A percentile compares a stretch with the other conserved stretches of the same genome.
These are phyloP conservation scores for Lamellibrachia columna DNA, from an alignment of 2,888 invertebrate genomes.

Conservation along the genomic window DNA sequence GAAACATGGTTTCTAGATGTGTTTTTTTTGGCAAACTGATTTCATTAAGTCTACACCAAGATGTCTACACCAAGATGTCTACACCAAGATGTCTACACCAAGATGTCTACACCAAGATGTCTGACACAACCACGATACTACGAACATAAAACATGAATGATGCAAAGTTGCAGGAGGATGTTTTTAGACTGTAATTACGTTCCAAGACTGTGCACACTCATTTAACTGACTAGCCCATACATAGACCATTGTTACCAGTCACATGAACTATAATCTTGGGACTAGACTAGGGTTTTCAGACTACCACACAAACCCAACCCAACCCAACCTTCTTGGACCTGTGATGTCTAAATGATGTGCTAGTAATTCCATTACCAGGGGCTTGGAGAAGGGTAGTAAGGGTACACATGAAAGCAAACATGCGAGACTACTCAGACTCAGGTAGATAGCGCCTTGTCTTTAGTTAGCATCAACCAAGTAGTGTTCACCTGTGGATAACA, in stretches of 20 bases:
- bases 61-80: too few species aligned
- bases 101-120: background rate
- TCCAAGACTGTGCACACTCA: background rate
- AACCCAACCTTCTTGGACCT: background rate
- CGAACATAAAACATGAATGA: background rate
- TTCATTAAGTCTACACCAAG: too few species aligned
- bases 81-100: too few species aligned
- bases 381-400: background rate
- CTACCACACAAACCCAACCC: background rate
- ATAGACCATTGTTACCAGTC: background rate
- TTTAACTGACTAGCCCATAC: background rate
- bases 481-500: background rate
- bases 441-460: background rate
- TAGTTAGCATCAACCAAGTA: background rate
- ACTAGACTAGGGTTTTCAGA: background rate
- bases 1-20: too few species aligned
- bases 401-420: background rate
- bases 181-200: background rate
- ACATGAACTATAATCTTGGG: background rate
- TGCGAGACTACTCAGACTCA: background rate
- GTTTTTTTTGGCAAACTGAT: too few species aligned
- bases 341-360: background rate
- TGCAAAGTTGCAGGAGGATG: background rate
- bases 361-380: background rate
- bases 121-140: background rate